These are phyloP conservation scores for Acrocephalus arundinaceus DNA, from an alignment of 2,113 vertebrate genomes.

Conservation along the genomic window DNA sequence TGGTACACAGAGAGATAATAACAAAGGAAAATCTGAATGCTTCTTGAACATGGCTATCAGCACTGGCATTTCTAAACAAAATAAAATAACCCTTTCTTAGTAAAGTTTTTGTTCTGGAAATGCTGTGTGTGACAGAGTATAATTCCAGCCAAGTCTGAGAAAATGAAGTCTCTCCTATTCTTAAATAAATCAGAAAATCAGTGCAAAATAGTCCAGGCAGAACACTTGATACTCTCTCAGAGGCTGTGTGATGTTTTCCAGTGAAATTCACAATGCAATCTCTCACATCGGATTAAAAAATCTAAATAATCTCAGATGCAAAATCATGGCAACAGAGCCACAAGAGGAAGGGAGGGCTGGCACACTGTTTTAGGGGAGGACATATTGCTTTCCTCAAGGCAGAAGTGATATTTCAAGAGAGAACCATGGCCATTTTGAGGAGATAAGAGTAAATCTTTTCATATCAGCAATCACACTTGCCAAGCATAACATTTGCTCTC, in stretches of 20 bases:
- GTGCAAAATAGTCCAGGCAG: neutral
- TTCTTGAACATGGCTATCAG: neutral
- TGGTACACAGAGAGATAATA: neutral
- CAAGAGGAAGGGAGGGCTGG: neutral
- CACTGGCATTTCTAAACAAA: neutral
- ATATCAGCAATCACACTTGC: neutral
- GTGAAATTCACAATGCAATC: neutral
- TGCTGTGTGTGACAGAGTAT: neutral
- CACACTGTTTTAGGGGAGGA: fast-evolving
- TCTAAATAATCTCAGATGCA: neutral
- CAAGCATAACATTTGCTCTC: neutral
- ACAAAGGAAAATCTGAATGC: neutral
- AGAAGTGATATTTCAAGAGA: neutral
- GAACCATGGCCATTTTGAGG: neutral
- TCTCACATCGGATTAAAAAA: neutral
- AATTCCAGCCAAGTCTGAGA: neutral
- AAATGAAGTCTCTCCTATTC: neutral
- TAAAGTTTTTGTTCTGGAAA: neutral
- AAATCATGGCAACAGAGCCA: neutral
- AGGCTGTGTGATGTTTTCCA: neutral
- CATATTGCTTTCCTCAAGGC: neutral
- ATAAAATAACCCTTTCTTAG: neutral
- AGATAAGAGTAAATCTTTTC: neutral
- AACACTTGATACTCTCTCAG: neutral
- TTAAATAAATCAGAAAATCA: neutral